Base-by-base conservation (phyloP, 2,888 invertebrate genomes). In the Sepioteuthis lessoniana region DNA sequence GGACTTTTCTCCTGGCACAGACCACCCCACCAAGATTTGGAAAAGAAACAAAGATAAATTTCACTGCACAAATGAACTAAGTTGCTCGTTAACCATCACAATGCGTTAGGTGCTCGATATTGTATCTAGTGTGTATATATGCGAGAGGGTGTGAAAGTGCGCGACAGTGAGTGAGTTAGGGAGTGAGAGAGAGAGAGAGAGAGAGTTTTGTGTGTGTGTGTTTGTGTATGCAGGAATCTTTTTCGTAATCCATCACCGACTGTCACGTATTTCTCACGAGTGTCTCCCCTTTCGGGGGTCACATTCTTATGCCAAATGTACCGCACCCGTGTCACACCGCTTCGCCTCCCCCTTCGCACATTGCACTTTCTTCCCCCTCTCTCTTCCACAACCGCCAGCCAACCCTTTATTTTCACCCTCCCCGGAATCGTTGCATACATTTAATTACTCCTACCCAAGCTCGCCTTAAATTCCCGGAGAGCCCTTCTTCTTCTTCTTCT, bases 231-330 rank as follows among this genome's bases (percentile, higher is more conserved):
- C n/a, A n/a, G n/a, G 76, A 35, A 7, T 31, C 10, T 31, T 35
- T 35, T n/a, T n/a, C n/a, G n/a, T 35, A 19, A 76, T 76, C n/a
- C 35, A 76, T 76, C 76, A 76, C 4, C 4, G 25, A 76, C 76
- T 76, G 76, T 76, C 76, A 76, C 35, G 21, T 35, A 76, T 76
- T n/a, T n/a, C 76, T n/a, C n/a, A 76, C 76, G 76, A 35, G n/a
- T 76, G 76, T 76, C 76, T 76, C 76, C 7, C 76, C n/a, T 16
- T 35, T 16, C 4, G 76, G n/a, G 76, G n/a, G 76, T 76, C 16
- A 76, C 76, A 76, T 76, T 76, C 76, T 76, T 76, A 76, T n/a
- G n/a, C 76, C 76, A 76, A 76, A 76, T 76, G 76, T n/a, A 76
- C 76, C 76, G 76, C 76, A 76, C 76, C 35, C n/a, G 76, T 76